Evolutionary conservation across 2,888 invertebrate species (phyloP).

Genomic region (Schizotus pectinicornis): DNA sequence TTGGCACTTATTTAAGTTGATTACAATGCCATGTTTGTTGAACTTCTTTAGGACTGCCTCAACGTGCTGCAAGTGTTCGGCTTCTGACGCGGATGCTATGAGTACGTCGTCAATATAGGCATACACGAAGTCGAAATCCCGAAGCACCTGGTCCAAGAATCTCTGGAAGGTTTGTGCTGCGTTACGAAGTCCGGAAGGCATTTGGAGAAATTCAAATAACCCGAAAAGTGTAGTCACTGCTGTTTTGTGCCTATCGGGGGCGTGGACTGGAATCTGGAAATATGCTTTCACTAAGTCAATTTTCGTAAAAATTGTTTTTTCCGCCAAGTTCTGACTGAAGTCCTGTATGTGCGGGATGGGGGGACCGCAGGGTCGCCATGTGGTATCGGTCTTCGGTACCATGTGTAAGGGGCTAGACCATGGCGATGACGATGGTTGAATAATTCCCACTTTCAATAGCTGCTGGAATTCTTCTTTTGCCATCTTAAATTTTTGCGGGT

Average conservation of each 20-base stretch:
- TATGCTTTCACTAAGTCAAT: neutral
- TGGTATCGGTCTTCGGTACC: no score
- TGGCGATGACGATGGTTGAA: slow-evolving; percentile 42
- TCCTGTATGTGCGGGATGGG: slow-evolving; percentile 48
- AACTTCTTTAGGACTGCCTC: no score
- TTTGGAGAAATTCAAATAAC: slow-evolving; percentile 43
- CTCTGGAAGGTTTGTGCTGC: slow-evolving; percentile 53
- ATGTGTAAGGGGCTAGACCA: slow-evolving; percentile 44
- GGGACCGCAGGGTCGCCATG: neutral
- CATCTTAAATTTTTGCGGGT: slow-evolving; percentile 39
- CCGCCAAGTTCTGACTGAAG: slow-evolving; percentile 41
- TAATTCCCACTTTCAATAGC: slow-evolving; percentile 41
- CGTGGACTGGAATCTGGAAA: slow-evolving; percentile 50
- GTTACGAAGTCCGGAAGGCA: slow-evolving; percentile 54
- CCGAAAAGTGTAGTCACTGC: slow-evolving; percentile 41
- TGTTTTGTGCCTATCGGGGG: slow-evolving; percentile 39
- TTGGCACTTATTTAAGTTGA: no score
- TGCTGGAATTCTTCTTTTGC: slow-evolving; percentile 44
- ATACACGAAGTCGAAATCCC: slow-evolving; percentile 45
- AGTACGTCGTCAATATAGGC: slow-evolving; percentile 51
- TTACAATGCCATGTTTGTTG: no score
- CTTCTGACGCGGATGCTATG: no score
- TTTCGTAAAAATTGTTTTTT: slow-evolving; percentile 20
- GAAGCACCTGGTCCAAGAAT: slow-evolving; percentile 47
- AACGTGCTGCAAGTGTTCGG: no score